Base-by-base conservation (phyloP, 2,888 invertebrate species). In the Polymixis lichenea region DNA sequence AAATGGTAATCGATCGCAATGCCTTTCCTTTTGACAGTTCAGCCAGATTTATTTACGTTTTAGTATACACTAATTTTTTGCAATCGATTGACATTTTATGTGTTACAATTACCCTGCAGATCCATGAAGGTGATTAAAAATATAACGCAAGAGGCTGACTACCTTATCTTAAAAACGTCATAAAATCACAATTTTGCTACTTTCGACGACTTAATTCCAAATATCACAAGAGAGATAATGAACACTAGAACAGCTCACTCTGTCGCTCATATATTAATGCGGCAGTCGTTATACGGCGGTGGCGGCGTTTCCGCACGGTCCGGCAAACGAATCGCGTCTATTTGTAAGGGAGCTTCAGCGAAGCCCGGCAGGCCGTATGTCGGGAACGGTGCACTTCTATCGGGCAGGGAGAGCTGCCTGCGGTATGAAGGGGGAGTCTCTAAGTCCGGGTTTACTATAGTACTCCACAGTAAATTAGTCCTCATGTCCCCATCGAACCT, bases 221-320 rank as follows among this genome's bases (percentile, higher is more conserved):
- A 83, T 86, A 86, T 84, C 82, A 88, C 83, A 81, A 84, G n/a
- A 77, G 56, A 80, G n/a, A 68, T 76, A 72, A 72, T 58, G 49
- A 75, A 64, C 55, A 64, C 25, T 71, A 51, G 43, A n/a, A 67
- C 56, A 46, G 32, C 28, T 28, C n/a, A 51, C 17, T 60, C 6
- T 22, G 25, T 25, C 49, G 64, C 67, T 84, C 82, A 94, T 82
- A 93, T 87, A 82, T 92, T 94, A 43, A 93, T 88, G 65, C 94
- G 92, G 84, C 95, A 95, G 76, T 96, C 96, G 70, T 93, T 90
- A 82, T 97, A 97, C 0, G 96, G 95, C 2, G 97, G 97, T 0
- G 97, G 97, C 0, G 97, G 97, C 0, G 97, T 96, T 82, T 96
- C 97, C 13, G 93, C 85, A 70, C 95, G 88, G 79, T 90, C 89